These are phyloP conservation scores for Crocuta crocuta DNA, from an alignment of 2,113 vertebrate genomes.

Conservation along the genomic window DNA sequence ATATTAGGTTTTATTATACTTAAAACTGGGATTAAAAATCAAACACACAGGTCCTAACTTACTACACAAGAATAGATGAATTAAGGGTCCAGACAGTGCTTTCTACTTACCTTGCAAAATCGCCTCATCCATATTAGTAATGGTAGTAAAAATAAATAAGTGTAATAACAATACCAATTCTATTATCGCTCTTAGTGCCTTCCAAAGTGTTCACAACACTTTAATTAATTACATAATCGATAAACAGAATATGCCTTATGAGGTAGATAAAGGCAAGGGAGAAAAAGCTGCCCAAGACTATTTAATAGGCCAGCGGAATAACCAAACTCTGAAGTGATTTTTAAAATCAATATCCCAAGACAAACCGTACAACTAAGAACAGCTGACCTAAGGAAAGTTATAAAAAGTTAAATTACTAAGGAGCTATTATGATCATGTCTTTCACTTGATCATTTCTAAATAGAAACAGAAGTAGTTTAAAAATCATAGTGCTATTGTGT, in stretches of 20 bases:
- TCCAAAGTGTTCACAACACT: slow-evolving; percentile 17
- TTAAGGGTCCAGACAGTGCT: not conserved
- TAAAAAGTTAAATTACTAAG: slow-evolving; percentile 26
- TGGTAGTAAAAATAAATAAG: not conserved
- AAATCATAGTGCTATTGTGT: not conserved
- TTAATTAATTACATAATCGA: not conserved
- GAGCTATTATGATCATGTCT: not conserved
- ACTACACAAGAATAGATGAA: slow-evolving; percentile 14
- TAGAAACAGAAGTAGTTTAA: not conserved
- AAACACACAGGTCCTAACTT: not conserved
- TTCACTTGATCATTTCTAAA: slow-evolving; percentile 40
- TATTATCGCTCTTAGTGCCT: not conserved
- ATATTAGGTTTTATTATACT: not conserved
- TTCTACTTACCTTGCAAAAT: not conserved
- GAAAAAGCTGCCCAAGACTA: slow-evolving; percentile 7
- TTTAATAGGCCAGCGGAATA: slow-evolving; percentile 23
- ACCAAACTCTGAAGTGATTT: not conserved
- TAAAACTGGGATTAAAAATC: slow-evolving; percentile 41
- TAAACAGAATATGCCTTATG: not conserved
- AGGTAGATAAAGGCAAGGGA: not conserved
- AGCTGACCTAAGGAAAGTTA: not conserved
- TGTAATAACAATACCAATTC: not conserved
- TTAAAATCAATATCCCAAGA: slow-evolving; percentile 45
- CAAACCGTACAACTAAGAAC: not conserved
- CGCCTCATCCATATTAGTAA: slow-evolving; percentile 20